phyloP scores from a whole-genome alignment of 2,888 invertebrate species.

The Coleophora flavipennella region DNA sequence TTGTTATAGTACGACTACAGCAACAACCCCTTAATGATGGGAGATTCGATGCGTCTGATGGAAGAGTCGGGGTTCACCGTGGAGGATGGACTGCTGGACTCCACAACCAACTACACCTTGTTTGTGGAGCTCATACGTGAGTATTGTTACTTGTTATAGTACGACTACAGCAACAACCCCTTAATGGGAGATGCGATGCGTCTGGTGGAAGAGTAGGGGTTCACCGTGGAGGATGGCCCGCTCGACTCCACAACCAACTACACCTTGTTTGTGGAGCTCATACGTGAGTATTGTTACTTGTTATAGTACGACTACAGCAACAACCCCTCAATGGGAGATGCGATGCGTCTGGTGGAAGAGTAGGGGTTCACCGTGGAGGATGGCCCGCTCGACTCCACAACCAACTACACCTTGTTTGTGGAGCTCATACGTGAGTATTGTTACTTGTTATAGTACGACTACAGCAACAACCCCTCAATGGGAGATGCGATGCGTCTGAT shows the following conservation, averaged over 20 bases:
- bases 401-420: conserved; percentile 89
- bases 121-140: conserved; percentile 88
- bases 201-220: conserved; percentile 18
- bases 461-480: conserved; percentile 32
- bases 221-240: conserved; percentile 73
- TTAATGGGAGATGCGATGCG: conserved; percentile 31
- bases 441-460: no score
- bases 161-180: conserved; percentile 29
- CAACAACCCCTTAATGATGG: no score
- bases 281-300: no score
- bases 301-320: conserved; percentile 32
- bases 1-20: no score
- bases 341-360: conserved; percentile 18
- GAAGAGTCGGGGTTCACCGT: conserved; percentile 21
- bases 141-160: no score
- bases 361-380: conserved; percentile 52
- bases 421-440: conserved; percentile 85
- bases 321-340: conserved; percentile 33
- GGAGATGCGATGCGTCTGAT: conserved; percentile 22
- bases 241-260: conserved; percentile 86
- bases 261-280: conserved; percentile 87
- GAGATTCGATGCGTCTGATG: conserved; percentile 20
- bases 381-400: conserved; percentile 80
- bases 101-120: conserved; percentile 86
- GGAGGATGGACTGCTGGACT: conserved; percentile 81